Evolutionary conservation across 2,797 vertebrate species (phyloP).

Genomic region (Xenentodon cancila): DNA sequence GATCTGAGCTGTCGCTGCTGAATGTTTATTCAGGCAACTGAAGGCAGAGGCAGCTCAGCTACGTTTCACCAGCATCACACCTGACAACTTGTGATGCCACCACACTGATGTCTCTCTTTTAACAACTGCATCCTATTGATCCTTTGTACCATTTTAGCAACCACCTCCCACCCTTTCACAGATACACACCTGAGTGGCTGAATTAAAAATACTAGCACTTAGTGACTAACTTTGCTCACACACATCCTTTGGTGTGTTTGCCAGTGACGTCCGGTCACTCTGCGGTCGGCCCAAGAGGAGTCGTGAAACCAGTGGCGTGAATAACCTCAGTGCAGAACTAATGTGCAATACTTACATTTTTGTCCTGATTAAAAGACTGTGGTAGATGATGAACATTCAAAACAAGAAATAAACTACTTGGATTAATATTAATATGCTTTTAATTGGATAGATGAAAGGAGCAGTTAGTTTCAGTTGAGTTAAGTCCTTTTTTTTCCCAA

Average conservation of each 20-base stretch:
- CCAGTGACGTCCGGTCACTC: slow-evolving; percentile 57
- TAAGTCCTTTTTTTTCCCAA: slow-evolving; percentile 53
- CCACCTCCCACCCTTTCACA: slow-evolving; percentile 63
- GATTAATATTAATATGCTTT: slow-evolving; percentile 77
- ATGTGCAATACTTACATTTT: slow-evolving; percentile 65
- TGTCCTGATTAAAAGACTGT: slow-evolving; percentile 74
- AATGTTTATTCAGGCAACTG: slow-evolving; percentile 59
- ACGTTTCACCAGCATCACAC: slow-evolving; percentile 74
- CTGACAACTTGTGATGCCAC: slow-evolving; percentile 79
- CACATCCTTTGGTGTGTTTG: slow-evolving; percentile 28
- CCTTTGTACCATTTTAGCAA: slow-evolving; percentile 73
- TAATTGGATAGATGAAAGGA: slow-evolving; percentile 83
- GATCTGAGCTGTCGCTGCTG: slow-evolving; percentile 55
- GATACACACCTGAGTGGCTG: slow-evolving; percentile 66
- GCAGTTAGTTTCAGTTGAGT: slow-evolving; percentile 78
- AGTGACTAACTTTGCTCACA: slow-evolving; percentile 52
- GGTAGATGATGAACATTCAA: slow-evolving; percentile 68
- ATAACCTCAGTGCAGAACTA: slow-evolving; percentile 57
- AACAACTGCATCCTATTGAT: slow-evolving; percentile 78
- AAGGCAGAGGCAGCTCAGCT: slow-evolving; percentile 57
- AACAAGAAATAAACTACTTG: slow-evolving; percentile 78
- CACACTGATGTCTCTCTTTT: slow-evolving; percentile 68
- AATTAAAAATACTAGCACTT: slow-evolving; percentile 69
- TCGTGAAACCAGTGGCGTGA: slow-evolving; percentile 59
- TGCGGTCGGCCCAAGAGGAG: slow-evolving; percentile 38